A percentile compares a stretch with the other conserved stretches of the same genome.
Conservation (phyloP, 35 echinoderm and acorn worm species). For the Lytechinus variegatus region DNA sequence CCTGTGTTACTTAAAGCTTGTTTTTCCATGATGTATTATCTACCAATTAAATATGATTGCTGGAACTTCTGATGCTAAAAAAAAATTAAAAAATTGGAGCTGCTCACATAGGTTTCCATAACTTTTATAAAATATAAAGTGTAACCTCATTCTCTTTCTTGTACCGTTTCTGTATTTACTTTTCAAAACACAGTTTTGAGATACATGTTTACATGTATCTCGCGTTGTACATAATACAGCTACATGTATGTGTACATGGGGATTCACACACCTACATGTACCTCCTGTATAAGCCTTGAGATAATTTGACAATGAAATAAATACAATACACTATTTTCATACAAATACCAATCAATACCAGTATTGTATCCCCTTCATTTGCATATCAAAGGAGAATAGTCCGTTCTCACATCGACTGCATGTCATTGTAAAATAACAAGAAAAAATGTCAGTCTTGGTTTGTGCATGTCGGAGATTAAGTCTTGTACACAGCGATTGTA, state of each 20-base stretch:
- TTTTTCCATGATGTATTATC: too few relatives aligned
- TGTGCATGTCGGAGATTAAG: background rate
- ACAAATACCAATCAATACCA: background rate
- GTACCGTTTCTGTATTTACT: too few relatives aligned
- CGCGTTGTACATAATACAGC: too few relatives aligned
- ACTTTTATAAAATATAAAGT: too few relatives aligned
- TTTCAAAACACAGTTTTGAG: too few relatives aligned
- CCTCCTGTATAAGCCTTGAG: background rate
- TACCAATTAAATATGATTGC: too few relatives aligned
- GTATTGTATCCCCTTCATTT: background rate
- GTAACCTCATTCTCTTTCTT: too few relatives aligned
- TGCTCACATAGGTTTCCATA: too few relatives aligned
- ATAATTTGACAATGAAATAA: background rate
- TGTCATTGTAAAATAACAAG: background rate
- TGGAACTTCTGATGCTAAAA: too few relatives aligned
- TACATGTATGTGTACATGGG: background rate
- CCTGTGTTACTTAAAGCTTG: too few relatives aligned
- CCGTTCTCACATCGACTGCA: background rate
- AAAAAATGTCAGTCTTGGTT: background rate
- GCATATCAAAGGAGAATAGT: background rate
- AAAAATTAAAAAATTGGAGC: too few relatives aligned
- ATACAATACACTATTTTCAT: background rate
- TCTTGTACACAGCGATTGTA: background rate
- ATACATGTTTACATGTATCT: too few relatives aligned
- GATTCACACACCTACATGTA: background rate